Base-by-base conservation (phyloP, 2,888 invertebrate species). In the Frankliniella fusca region DNA sequence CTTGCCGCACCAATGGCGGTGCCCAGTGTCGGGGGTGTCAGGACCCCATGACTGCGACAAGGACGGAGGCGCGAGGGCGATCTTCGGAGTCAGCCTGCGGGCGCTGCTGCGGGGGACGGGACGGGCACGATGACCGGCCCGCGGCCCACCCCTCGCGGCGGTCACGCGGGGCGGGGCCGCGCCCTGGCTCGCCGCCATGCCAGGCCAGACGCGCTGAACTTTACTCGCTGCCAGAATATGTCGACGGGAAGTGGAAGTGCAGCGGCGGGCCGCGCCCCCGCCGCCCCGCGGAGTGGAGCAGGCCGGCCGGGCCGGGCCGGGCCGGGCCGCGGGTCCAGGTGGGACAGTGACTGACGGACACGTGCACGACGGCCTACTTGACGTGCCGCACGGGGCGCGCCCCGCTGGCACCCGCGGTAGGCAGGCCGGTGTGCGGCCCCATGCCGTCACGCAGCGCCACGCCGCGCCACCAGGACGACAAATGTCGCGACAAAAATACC, bases 401-500 rank as follows among this genome's bases (percentile, higher is more conserved):
- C n/a, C 23, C 70, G 70, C 11, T 9, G 23, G 70, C 70, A 27
- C 11, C 61, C 27, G 70, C 8, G 54, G 54, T 54, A 10, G 20
- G 61, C 7, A 61, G n/a, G 20, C 61, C 15, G 20, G 18, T 18
- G 61, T n/a, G 15, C n/a, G 61, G 61, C 61, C 20, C n/a, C 61
- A n/a, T 20, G 61, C 61, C 61, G 18, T 61, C 8, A n/a, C 70
- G 70, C 70, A 23, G 23, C 70, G 70, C 27, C 27, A 9, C 12
- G 27, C 70, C 70, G 70, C 27, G 70, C 23, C 70, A 76, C 23
- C 23, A 23, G 23, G 23, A 27, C 70, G 70, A 76, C 70, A 76
- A 76, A 76, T 76, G 70, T 76, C 70, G 70, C 5, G 23, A 76
- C 70, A n/a, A 76, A 76, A 76, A 76, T 76, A 76, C 70, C 70